Base-by-base conservation (phyloP, 2,888 invertebrate species). In the Heliconius ismenius region DNA sequence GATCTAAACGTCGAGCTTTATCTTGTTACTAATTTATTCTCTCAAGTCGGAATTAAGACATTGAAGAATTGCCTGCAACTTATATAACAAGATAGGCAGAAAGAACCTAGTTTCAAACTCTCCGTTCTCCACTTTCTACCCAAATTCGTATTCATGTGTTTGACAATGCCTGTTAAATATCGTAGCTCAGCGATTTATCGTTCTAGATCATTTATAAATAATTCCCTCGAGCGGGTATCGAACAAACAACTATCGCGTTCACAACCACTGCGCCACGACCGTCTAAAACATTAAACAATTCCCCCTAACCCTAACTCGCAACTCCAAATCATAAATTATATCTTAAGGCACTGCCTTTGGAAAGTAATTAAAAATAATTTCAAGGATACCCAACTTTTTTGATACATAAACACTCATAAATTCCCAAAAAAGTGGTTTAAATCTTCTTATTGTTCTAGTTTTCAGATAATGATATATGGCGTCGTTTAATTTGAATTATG, bases 401-500 rank as follows among this genome's bases (percentile, higher is more conserved):
- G 78, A 72, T 73, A 70, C 73, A 64, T 63, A 78, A 79, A 79
- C 77, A 79, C 36, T 67, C 21, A 80, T 83, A 82, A 83, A 83
- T 83, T 80, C 81, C 77, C 76, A 82, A 82, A 81, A 82, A 88
- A 87, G 83, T 86, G 85, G 85, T 85, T 85, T 89, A 87, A 90
- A 90, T 81, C 81, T 79, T 78, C 85, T 84, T 84, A 89, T 90
- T 90, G 89, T 89, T 86, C 72, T 10, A 26, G 72, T 62, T 62
- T 73, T 73, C 72, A 62, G 21, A 73, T 68, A 49, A 76, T 81
- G 74, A 81, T 80, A 79, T 81, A 81, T 77, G 78, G 74, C 73
- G 75, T 78, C 80, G 80, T 81, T 81, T 79, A 79, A 81, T 76
- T 78, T 79, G 79, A 80, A 76, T 79, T 77, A 81, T 74, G 74